Percentiles rank a stretch among this genome's conserved stretches.
These are phyloP conservation scores for Cichlasoma orientale DNA, from an alignment of 2,797 vertebrate genomes.

Conservation along the genomic window DNA sequence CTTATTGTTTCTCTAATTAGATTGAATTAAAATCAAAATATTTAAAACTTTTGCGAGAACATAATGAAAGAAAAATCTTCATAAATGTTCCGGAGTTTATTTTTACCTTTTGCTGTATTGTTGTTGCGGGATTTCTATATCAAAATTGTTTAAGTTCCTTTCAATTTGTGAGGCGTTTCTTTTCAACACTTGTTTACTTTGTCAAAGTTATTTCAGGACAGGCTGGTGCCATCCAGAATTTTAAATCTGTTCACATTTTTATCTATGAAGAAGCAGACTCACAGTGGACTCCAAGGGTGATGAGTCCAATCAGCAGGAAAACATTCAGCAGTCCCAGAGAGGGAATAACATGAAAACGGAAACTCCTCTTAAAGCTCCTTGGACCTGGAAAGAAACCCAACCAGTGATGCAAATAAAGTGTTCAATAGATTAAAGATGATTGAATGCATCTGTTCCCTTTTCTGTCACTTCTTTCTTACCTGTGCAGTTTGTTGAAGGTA, in stretches of 20 bases:
- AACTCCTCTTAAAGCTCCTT: background rate
- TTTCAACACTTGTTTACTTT: no score
- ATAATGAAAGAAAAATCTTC: no score
- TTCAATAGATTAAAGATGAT: background rate
- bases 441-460: background rate
- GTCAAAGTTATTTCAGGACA: background rate
- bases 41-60: background rate
- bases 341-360: background rate
- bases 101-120: no score
- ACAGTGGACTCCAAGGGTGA: slow-evolving; percentile 20
- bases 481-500: background rate
- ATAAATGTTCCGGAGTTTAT: no score
- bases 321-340: slow-evolving; percentile 19
- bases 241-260: background rate
- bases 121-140: no score
- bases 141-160: no score
- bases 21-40: background rate
- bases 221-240: background rate
- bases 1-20: background rate
- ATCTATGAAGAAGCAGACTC: slow-evolving; percentile 12
- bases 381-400: background rate
- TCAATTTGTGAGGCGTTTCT: no score
- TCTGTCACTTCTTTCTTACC: slow-evolving; percentile 7
- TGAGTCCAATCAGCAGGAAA: slow-evolving; percentile 22
- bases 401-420: background rate